Evolutionary conservation across 2,797 vertebrate species (phyloP).

Genomic region (Capromys pilorides): DNA sequence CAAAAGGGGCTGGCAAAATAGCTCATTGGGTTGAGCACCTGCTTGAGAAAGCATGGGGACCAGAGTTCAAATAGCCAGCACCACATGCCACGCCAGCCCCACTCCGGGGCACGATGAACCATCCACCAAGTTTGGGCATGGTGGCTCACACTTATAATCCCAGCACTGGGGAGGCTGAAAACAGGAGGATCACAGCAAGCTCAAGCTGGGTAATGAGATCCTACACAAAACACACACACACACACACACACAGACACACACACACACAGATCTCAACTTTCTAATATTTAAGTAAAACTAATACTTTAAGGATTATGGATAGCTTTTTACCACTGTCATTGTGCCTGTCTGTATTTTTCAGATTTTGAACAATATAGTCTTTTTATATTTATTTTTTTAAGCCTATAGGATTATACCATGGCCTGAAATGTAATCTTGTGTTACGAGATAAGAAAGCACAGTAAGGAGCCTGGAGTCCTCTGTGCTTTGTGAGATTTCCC

Average conservation of each 20-base stretch:
- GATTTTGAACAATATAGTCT: not conserved
- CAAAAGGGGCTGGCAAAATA: not conserved
- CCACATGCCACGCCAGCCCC: too few relatives aligned
- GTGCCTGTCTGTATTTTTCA: not conserved
- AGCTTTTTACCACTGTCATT: not conserved
- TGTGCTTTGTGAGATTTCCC: not conserved
- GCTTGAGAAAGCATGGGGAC: too few relatives aligned
- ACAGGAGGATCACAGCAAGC: too few relatives aligned
- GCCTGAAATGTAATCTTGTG: conserved; percentile 2
- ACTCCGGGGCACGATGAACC: too few relatives aligned
- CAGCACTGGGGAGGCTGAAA: too few relatives aligned
- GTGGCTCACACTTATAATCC: too few relatives aligned
- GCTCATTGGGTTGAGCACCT: too few relatives aligned
- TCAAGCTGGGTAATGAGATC: too few relatives aligned
- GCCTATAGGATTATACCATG: not conserved
- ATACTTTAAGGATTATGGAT: not conserved
- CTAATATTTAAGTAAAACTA: not conserved
- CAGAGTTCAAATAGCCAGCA: too few relatives aligned
- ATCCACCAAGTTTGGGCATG: too few relatives aligned
- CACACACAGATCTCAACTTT: not conserved
- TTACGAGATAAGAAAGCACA: conserved; percentile 6
- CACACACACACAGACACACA: too few relatives aligned
- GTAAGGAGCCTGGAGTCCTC: not conserved
- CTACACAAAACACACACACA: too few relatives aligned
- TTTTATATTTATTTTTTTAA: conserved; percentile 16